A percentile compares a stretch with the other conserved stretches of the same genome.
Conservation (phyloP, 2,888 invertebrate species). For the Polymixis flavicincta region DNA sequence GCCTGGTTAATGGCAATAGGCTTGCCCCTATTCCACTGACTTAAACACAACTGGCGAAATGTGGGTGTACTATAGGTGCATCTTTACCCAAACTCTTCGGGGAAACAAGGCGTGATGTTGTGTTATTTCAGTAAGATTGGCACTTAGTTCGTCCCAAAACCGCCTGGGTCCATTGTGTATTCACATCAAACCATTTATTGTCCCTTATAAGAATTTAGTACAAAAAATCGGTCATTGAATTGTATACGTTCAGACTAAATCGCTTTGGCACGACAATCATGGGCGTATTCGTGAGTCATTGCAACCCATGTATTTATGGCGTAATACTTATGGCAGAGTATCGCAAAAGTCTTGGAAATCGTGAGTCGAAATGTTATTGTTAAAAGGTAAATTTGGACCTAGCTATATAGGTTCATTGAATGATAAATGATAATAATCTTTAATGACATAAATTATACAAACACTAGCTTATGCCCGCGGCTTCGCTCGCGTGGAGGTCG, state of each 20-base stretch:
- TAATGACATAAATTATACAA: too few species aligned
- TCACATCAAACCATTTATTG: constrained; percentile 33
- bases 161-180: constrained; percentile 20
- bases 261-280: constrained; percentile 40
- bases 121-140: neutral
- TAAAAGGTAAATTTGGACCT: too few species aligned
- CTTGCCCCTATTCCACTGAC: too few species aligned
- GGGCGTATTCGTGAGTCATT: constrained; percentile 51
- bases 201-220: constrained; percentile 47
- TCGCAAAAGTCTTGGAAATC: constrained; percentile 41
- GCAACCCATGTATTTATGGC: constrained; percentile 23
- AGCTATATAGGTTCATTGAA: too few species aligned
- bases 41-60: too few species aligned
- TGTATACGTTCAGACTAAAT: constrained; percentile 49
- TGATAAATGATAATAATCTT: too few species aligned
- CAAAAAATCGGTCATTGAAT: constrained; percentile 46
- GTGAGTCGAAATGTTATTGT: constrained; percentile 22
- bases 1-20: too few species aligned
- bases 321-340: constrained; percentile 34
- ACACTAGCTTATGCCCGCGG: too few species aligned
- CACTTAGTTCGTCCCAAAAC: constrained; percentile 15
- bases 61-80: too few species aligned
- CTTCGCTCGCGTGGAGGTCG: too few species aligned
- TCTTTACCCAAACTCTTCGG: too few species aligned
- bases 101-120: too few species aligned